Percentiles rank a stretch among this genome's conserved stretches.
phyloP scores from a whole-genome alignment of 2,797 vertebrate species.

The Pteropus rufus region DNA sequence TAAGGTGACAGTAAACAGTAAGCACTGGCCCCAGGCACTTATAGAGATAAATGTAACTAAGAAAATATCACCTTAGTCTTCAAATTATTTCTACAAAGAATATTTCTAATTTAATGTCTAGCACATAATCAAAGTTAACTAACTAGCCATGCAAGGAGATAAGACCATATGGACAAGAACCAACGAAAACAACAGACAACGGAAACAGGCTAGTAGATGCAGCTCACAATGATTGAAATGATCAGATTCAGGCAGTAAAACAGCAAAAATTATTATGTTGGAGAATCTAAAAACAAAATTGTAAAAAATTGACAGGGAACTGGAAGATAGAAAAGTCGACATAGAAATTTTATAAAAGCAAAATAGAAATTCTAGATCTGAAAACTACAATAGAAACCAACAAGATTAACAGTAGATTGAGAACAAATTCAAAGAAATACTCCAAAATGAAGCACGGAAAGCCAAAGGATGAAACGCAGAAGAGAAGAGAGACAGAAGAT shows the following conservation, averaged over 20 bases:
- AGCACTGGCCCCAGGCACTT: neutral
- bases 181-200: neutral
- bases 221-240: neutral
- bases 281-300: neutral
- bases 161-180: neutral
- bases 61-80: neutral
- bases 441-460: neutral
- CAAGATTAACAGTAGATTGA: neutral
- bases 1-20: neutral
- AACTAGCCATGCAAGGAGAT: neutral
- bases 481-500: neutral
- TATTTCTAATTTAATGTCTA: neutral
- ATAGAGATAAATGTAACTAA: neutral
- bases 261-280: neutral
- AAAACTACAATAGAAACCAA: slow-evolving; percentile 2
- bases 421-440: neutral
- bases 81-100: neutral
- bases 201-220: neutral
- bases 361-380: slow-evolving; percentile 26
- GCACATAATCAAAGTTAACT: neutral
- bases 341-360: neutral
- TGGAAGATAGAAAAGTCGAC: neutral
- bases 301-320: neutral
- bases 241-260: neutral
- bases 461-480: neutral